Conservation (phyloP, 2,888 invertebrate genomes). For the Ischnura elegans region DNA sequence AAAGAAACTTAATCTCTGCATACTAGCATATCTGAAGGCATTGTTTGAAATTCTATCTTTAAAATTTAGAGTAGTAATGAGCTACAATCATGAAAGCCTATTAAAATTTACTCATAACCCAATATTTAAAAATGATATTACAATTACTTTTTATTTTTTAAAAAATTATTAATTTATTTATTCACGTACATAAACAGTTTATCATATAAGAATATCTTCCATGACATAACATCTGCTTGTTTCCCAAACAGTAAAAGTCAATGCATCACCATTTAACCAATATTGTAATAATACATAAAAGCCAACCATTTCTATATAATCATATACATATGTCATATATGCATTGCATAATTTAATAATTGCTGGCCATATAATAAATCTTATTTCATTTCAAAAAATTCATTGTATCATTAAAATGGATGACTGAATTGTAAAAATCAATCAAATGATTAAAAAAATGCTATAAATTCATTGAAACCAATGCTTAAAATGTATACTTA, state of each 20-base stretch:
- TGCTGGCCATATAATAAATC: conserved; percentile 58
- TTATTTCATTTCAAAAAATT: conserved; percentile 46
- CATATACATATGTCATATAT: conserved; percentile 55
- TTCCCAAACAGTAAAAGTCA: conserved; percentile 66
- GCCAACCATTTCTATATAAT: conserved; percentile 58
- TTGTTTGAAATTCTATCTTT: no score
- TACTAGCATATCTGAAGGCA: no score
- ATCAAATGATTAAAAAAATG: conserved; percentile 53
- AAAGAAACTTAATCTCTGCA: no score
- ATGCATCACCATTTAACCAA: conserved; percentile 64
- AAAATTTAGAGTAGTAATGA: no score
- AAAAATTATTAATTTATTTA: conserved; percentile 67
- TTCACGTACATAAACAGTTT: conserved; percentile 63
- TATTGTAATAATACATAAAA: conserved; percentile 66
- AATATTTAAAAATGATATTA: neutral
- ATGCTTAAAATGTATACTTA: conserved; percentile 45
- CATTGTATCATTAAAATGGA: conserved; percentile 44
- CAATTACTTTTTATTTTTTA: conserved; percentile 29
- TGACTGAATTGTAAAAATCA: conserved; percentile 59
- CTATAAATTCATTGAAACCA: conserved; percentile 56
- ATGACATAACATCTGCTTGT: conserved; percentile 65
- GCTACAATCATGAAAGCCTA: no score
- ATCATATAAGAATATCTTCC: conserved; percentile 67
- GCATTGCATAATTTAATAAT: conserved; percentile 66
- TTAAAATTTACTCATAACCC: neutral